These are phyloP conservation scores for Anhinga rufa DNA, from an alignment of 2,113 vertebrate species.

Conservation along the genomic window DNA sequence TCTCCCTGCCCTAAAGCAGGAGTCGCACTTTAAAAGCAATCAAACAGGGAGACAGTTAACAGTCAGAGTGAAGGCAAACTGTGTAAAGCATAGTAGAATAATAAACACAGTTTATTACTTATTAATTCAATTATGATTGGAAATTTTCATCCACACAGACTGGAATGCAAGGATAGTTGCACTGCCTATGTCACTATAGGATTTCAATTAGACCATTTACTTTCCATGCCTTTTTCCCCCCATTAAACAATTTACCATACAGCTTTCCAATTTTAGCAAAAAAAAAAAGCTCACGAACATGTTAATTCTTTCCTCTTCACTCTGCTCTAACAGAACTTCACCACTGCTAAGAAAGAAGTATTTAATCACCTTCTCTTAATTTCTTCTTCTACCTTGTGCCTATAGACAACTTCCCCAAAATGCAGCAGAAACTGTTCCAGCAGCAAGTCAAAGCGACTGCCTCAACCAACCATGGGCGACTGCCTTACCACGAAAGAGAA, in stretches of 20 bases:
- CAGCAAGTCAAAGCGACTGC: not conserved
- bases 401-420: not conserved
- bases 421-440: not conserved
- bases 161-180: not conserved
- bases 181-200: not conserved
- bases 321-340: not conserved
- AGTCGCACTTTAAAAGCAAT: not conserved
- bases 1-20: not conserved
- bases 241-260: not conserved
- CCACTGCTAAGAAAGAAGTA: not conserved
- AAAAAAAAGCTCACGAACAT: not conserved
- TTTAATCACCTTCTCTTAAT: not conserved
- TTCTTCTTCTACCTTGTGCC: not conserved
- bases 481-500: not conserved
- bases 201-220: not conserved
- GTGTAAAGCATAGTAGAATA: not conserved
- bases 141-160: not conserved
- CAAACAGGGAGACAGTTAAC: not conserved
- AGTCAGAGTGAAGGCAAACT: not conserved
- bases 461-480: not conserved
- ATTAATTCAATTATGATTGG: not conserved
- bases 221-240: not conserved
- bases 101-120: not conserved
- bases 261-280: not conserved
- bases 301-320: not conserved